A percentile compares a stretch with the other conserved stretches of the same genome.
Conservation (phyloP, 2,888 invertebrate genomes). For the Helleia helle region DNA sequence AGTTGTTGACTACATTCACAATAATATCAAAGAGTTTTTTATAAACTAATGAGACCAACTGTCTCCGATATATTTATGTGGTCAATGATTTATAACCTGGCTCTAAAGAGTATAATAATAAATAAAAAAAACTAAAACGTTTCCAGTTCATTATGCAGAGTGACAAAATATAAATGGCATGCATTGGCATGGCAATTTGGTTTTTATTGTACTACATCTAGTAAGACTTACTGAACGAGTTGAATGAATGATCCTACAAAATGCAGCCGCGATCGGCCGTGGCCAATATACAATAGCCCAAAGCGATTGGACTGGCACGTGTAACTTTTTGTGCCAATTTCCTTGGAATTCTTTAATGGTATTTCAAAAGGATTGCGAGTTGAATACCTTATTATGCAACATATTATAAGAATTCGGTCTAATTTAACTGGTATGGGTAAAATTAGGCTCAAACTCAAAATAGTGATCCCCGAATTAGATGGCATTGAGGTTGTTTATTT, state of each 20-base stretch:
- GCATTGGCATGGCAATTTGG: too few species aligned
- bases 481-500: not conserved
- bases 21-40: too few species aligned
- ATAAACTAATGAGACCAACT: too few species aligned
- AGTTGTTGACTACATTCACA: too few species aligned
- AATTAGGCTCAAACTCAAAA: constrained; percentile 1
- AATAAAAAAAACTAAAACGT: too few species aligned
- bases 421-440: constrained; percentile 20
- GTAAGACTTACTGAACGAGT: constrained; percentile 24
- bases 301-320: constrained; percentile 63
- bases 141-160: not conserved
- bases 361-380: constrained; percentile 45
- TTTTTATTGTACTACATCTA: constrained; percentile 7
- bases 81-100: not conserved
- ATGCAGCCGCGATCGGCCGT: constrained; percentile 45
- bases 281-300: constrained; percentile 66
- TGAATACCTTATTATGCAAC: constrained; percentile 67
- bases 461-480: constrained; percentile 28
- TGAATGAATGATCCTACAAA: constrained; percentile 54
- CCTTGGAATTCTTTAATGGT: constrained; percentile 55
- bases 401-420: constrained; percentile 37
- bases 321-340: constrained; percentile 69
- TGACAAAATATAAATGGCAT: too few species aligned
- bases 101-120: too few species aligned
- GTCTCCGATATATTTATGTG: too few species aligned